These are phyloP conservation scores for Rhodophaea formosa DNA, from an alignment of 2,888 invertebrate genomes.

Conservation along the genomic window DNA sequence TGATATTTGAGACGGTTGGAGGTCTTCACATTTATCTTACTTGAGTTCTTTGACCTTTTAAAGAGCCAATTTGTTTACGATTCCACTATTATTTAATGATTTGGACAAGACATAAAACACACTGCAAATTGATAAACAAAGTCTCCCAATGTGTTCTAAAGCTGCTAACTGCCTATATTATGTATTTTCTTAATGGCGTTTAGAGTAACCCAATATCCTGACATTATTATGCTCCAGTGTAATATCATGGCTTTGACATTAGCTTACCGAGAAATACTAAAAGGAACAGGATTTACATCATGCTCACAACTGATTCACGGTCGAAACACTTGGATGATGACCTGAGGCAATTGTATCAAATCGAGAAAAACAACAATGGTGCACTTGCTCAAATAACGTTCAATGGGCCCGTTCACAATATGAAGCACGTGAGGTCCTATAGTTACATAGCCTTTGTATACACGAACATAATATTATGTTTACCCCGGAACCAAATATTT, in stretches of 20 bases:
- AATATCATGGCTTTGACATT: background rate
- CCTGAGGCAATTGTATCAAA: constrained; percentile 38
- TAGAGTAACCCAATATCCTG: background rate
- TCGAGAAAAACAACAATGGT: constrained; percentile 36
- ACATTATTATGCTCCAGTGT: background rate
- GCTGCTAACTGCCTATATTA: background rate
- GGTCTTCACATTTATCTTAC: no score
- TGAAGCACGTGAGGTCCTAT: background rate
- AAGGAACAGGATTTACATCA: constrained; percentile 5
- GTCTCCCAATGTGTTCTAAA: background rate
- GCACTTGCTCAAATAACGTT: constrained; percentile 53
- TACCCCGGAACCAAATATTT: background rate
- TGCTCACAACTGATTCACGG: constrained; percentile 32
- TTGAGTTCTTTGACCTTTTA: no score
- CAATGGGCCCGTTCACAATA: constrained; percentile 23
- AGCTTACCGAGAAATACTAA: background rate
- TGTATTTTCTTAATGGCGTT: background rate
- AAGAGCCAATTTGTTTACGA: no score
- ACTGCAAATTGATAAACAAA: background rate
- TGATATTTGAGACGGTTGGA: no score
- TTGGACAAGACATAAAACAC: no score
- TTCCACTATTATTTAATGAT: no score
- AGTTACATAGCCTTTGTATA: background rate
- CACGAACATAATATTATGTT: background rate
- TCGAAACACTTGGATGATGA: constrained; percentile 34